Evolutionary conservation across 2,888 invertebrate species (phyloP).

Genomic region (Apodemia zela): DNA sequence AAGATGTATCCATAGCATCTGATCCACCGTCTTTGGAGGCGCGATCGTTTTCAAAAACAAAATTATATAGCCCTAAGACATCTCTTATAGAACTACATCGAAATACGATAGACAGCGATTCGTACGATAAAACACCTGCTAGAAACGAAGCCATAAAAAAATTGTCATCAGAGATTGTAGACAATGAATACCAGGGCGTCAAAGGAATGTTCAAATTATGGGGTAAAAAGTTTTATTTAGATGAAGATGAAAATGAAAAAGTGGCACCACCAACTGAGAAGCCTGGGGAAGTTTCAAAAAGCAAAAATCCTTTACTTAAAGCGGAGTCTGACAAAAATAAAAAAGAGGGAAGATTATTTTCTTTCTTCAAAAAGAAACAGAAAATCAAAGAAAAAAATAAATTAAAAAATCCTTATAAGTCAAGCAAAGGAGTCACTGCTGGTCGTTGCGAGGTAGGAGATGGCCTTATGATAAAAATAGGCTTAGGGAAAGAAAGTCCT

Average conservation of each 20-base stretch:
- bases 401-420: slow-evolving; percentile 39
- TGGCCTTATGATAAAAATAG: slow-evolving; percentile 50
- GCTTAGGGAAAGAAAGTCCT: slow-evolving; percentile 32
- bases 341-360: slow-evolving; percentile 51
- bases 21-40: slow-evolving; percentile 61
- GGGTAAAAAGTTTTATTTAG: slow-evolving; percentile 60
- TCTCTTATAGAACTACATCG: slow-evolving; percentile 20
- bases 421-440: slow-evolving; percentile 52
- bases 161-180: slow-evolving; percentile 38
- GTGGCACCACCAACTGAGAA: slow-evolving; percentile 30
- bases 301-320: background rate
- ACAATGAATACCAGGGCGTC: slow-evolving; percentile 48
- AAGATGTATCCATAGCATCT: slow-evolving; percentile 57
- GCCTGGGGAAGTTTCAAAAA: slow-evolving; percentile 21
- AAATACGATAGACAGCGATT: slow-evolving; percentile 29
- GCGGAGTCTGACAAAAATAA: slow-evolving; percentile 31
- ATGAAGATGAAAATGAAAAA: slow-evolving; percentile 40
- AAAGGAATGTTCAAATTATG: slow-evolving; percentile 64
- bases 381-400: slow-evolving; percentile 44
- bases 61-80: slow-evolving; percentile 41
- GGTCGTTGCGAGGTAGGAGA: slow-evolving; percentile 60
- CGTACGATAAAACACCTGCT: slow-evolving; percentile 31
- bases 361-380: slow-evolving; percentile 55
- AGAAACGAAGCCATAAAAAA: slow-evolving; percentile 34
- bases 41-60: slow-evolving; percentile 48